These are phyloP conservation scores for Geopemphigus sp. DNA, from an alignment of 1,140 invertebrate species.

Conservation along the genomic window DNA sequence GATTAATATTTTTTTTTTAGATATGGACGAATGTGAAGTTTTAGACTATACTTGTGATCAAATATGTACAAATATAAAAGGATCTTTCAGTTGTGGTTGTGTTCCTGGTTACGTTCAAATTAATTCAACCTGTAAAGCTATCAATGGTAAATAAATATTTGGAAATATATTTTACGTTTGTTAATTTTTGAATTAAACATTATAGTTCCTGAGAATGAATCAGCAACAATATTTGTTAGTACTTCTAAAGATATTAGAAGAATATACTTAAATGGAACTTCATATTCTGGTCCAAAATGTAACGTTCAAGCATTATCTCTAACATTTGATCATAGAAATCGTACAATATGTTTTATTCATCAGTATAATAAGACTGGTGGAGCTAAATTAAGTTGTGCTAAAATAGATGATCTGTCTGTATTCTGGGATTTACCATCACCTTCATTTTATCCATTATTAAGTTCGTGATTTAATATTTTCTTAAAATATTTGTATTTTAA, in stretches of 20 bases:
- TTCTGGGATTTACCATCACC: constrained; percentile 62
- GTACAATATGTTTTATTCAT: constrained; percentile 69
- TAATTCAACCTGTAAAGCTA: constrained; percentile 62
- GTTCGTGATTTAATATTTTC: constrained; percentile 56
- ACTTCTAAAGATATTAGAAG: constrained; percentile 60
- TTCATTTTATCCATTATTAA: constrained; percentile 61
- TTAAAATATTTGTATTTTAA: constrained; percentile 18
- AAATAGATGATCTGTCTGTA: constrained; percentile 62
- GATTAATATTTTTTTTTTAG: constrained; percentile 57
- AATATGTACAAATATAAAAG: constrained; percentile 69
- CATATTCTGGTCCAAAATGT: constrained; percentile 56
- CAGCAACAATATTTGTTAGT: constrained; percentile 60
- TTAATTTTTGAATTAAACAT: constrained; percentile 51
- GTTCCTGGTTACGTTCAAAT: constrained; percentile 68
- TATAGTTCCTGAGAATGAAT: constrained; percentile 59
- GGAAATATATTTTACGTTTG: constrained; percentile 2
- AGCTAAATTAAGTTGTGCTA: constrained; percentile 61
- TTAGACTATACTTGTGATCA: constrained; percentile 75
- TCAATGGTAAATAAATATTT: constrained; percentile 63
- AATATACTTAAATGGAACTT: constrained; percentile 60
- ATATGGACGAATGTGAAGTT: constrained; percentile 71
- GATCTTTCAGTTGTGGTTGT: constrained; percentile 74
- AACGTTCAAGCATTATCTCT: constrained; percentile 58
- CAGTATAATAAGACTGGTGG: constrained; percentile 59
- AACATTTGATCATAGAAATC: constrained; percentile 62